A percentile compares a stretch with the other conserved stretches of the same genome.
These are phyloP conservation scores for Rhagonycha lutea DNA, from an alignment of 2,888 invertebrate genomes.

Conservation along the genomic window DNA sequence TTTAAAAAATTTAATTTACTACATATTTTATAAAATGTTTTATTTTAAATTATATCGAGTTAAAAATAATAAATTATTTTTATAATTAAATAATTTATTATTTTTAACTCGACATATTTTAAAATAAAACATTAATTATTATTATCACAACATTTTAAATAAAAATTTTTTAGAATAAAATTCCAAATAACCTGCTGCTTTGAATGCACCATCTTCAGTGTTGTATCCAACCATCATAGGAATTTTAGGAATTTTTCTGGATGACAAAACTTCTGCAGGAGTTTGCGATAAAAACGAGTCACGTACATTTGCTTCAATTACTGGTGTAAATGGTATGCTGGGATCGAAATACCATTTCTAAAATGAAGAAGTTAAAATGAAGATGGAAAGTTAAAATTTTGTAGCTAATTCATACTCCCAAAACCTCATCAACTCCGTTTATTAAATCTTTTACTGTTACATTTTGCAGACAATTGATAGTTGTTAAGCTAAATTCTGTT, in stretches of 20 bases:
- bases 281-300: constrained; percentile 4
- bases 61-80: too few relatives aligned
- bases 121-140: too few relatives aligned
- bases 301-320: constrained; percentile 59
- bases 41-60: too few relatives aligned
- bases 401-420: neutral
- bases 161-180: too few relatives aligned
- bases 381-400: too few relatives aligned
- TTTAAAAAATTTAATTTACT: constrained; percentile 21
- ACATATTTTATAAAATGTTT: neutral
- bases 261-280: constrained; percentile 42
- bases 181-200: constrained; percentile 13
- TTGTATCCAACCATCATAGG: constrained; percentile 74
- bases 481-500: constrained; percentile 54
- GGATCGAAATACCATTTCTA: constrained; percentile 5
- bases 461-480: constrained; percentile 66
- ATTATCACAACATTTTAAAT: too few relatives aligned
- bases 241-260: constrained; percentile 56
- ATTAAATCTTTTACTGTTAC: constrained; percentile 68
- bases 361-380: neutral
- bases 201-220: constrained; percentile 64
- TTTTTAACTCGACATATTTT: too few relatives aligned
- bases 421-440: constrained; percentile 37
- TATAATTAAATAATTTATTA: too few relatives aligned
- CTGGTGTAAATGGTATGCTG: constrained; percentile 41